Percentiles rank a stretch among this genome's conserved stretches.
These are phyloP conservation scores for Caenorhabditis parvicauda DNA, from an alignment of 2,888 invertebrate genomes.

Conservation along the genomic window DNA sequence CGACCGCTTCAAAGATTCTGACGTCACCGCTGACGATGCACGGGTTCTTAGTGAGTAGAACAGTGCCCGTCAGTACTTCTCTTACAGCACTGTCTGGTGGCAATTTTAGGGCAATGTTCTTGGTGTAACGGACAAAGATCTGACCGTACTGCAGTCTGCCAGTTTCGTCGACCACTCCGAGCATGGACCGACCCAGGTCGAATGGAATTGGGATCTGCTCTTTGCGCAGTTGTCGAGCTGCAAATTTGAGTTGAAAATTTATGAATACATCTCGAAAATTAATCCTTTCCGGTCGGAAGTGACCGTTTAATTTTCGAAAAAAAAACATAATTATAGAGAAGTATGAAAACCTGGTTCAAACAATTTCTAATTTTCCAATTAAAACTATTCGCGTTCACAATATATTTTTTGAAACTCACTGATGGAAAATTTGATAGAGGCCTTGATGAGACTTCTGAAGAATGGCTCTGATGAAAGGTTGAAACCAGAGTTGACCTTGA, in stretches of 20 bases:
- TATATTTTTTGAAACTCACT: constrained; percentile 9
- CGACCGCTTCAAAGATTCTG: constrained; percentile 59
- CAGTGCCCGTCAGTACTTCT: constrained; percentile 43
- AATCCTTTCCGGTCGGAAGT: no score
- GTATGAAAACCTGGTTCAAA: neutral
- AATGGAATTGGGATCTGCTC: constrained; percentile 38
- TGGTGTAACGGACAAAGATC: constrained; percentile 52
- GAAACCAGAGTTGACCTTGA: constrained; percentile 23
- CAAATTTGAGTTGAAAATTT: constrained; percentile 1
- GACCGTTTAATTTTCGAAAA: neutral
- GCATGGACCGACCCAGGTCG: constrained; percentile 47
- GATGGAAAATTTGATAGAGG: constrained; percentile 29
- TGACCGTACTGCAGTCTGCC: constrained; percentile 44
- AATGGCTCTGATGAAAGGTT: constrained; percentile 44
- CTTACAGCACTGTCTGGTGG: constrained; percentile 26
- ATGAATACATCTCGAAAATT: no score
- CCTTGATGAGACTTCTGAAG: constrained; percentile 49
- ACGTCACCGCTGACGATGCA: constrained; percentile 65
- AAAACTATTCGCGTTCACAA: no score
- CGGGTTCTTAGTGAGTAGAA: constrained; percentile 65
- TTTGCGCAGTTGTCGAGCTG: constrained; percentile 29
- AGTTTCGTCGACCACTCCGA: constrained; percentile 58
- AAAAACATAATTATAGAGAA: no score
- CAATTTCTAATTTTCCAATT: neutral
- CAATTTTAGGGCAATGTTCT: constrained; percentile 24